Base-by-base conservation (phyloP, 2,797 vertebrate genomes). In the Streptopelia turtur region DNA sequence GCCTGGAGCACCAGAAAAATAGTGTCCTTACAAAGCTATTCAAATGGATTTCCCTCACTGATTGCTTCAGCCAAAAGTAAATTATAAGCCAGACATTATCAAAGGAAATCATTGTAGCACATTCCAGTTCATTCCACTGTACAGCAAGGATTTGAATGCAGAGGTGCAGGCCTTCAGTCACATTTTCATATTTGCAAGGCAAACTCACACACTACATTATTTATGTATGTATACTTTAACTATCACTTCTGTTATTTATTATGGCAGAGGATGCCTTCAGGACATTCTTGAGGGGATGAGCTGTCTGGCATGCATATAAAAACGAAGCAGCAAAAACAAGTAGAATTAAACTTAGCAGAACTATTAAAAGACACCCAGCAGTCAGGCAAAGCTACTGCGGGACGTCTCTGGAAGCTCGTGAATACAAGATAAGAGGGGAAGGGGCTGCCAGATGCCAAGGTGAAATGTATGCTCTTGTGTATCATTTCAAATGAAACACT, bases 251-350 rank as follows among this genome's bases (percentile, higher is more conserved):
- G 89, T 66, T 94, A 91, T 95, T 95, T 94, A 95, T 93, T 94
- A 85, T 57, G 78, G 72, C 94, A 89, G 91, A 95, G 70, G 63
- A 94, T 94, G 70, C 94, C 94, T 95, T 72, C 91, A 90, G 95
- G 95, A 95, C 95, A 94, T 97, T 95, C 97, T 93, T 95, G 55
- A 93, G 79, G 83, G 92, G 87, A 88, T 94, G 92, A 96, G 87
- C 94, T 95, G 88, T 97, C 92, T 20, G 86, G 91, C 91, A 96
- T 57, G 89, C 56, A 15, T 91, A 81, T 91, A 90, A 92, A 94
- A 97, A 96, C 0, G 35, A 93, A 89, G 87, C 82, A 83, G 87
- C 61, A 91, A 96, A 96, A 97, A 96, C 69, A 63, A 87, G 80
- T 75, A 89, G 95, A 96, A 96, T 95, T 90, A 94, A 95, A 96